phyloP scores from a whole-genome alignment of 2,888 invertebrate species.

The Exocentrus adspersus region DNA sequence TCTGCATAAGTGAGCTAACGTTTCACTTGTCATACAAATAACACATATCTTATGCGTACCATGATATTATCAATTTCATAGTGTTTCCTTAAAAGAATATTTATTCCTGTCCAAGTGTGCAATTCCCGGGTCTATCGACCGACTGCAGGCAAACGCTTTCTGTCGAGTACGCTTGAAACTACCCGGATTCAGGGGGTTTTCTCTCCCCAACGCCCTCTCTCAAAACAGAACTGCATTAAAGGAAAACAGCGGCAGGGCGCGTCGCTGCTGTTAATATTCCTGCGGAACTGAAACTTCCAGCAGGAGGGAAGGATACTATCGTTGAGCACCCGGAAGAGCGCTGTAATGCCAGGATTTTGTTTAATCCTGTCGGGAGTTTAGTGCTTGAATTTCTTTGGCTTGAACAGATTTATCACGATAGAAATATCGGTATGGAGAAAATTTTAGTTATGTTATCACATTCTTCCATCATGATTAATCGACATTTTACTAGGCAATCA shows the following conservation, averaged over 20 bases:
- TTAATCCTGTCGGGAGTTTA: background rate
- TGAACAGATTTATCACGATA: background rate
- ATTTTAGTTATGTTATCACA: background rate
- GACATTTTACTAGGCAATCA: no score
- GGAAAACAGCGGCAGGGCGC: constrained; percentile 1
- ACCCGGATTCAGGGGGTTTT: background rate
- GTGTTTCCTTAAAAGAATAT: no score
- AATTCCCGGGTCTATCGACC: background rate
- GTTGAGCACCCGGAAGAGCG: background rate
- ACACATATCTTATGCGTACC: no score
- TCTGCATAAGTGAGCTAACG: background rate
- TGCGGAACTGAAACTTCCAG: constrained; percentile 5
- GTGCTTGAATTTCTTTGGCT: no score
- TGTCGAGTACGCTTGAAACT: constrained; percentile 9
- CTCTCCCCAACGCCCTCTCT: constrained; percentile 13
- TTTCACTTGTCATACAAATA: no score
- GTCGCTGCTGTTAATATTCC: constrained; percentile 5
- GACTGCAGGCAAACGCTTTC: constrained; percentile 17
- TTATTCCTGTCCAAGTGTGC: background rate
- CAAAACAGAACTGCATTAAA: background rate
- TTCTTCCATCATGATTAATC: background rate
- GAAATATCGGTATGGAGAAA: no score
- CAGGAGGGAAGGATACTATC: constrained; percentile 5
- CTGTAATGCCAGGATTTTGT: background rate
- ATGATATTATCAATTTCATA: no score